These are phyloP conservation scores for Hucho hucho DNA, from an alignment of 2,113 vertebrate genomes.

Conservation along the genomic window DNA sequence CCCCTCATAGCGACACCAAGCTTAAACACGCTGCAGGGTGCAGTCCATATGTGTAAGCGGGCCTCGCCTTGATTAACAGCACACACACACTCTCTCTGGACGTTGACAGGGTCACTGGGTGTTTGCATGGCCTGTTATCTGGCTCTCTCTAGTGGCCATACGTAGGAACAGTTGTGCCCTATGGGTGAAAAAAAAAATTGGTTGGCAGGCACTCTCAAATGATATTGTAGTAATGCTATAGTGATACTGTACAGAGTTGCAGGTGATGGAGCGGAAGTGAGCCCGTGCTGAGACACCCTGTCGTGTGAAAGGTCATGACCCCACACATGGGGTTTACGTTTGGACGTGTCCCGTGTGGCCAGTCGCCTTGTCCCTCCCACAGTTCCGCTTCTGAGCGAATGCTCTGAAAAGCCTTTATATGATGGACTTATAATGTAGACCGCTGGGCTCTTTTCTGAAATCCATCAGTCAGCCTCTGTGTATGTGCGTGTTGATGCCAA, in stretches of 20 bases:
- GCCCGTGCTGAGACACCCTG: background rate
- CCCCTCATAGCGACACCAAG: background rate
- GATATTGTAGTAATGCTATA: no score
- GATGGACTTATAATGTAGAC: background rate
- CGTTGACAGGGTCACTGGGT: background rate
- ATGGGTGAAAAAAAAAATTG: background rate
- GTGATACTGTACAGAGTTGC: background rate
- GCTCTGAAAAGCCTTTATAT: background rate
- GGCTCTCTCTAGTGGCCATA: slow-evolving; percentile 44
- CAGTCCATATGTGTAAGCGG: slow-evolving; percentile 10
- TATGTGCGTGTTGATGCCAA: background rate
- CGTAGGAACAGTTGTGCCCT: background rate
- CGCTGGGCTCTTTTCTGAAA: background rate
- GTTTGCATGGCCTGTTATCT: slow-evolving; percentile 6
- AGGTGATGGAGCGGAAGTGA: slow-evolving; percentile 27
- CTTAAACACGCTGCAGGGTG: slow-evolving; percentile 13
- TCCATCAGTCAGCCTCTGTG: background rate
- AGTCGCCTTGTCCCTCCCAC: background rate
- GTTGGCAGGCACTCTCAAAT: no score
- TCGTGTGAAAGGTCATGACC: slow-evolving; percentile 36
- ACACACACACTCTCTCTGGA: background rate
- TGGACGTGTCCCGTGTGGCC: background rate
- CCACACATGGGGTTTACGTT: slow-evolving; percentile 19
- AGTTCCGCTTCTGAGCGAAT: background rate
- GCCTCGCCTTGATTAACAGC: slow-evolving; percentile 18